Conservation (phyloP, 2,797 vertebrate species). For the Pipistrellus pygmaeus region DNA sequence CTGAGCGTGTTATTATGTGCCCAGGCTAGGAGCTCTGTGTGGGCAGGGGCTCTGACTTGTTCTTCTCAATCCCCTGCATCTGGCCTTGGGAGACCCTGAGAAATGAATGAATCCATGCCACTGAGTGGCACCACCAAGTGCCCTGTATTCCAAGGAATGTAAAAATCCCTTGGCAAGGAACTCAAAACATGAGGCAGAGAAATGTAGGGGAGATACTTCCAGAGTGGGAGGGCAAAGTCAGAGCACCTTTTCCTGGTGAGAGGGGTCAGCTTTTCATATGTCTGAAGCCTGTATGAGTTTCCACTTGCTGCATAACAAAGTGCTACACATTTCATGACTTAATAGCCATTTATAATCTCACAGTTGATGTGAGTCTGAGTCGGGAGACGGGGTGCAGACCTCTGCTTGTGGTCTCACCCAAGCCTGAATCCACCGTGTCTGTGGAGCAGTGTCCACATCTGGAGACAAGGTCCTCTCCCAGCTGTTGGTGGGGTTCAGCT, state of each 20-base stretch:
- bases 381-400: neutral
- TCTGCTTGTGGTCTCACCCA: too few relatives aligned
- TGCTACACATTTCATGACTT: neutral
- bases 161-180: neutral
- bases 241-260: neutral
- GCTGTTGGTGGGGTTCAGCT: neutral
- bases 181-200: neutral
- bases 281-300: neutral
- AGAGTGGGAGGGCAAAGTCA: neutral
- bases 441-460: neutral
- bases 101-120: neutral
- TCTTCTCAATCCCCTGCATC: neutral
- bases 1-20: rapidly evolving
- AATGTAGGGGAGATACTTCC: neutral
- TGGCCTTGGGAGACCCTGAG: neutral
- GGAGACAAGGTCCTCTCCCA: neutral
- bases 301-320: neutral
- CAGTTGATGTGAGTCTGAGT: neutral
- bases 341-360: neutral
- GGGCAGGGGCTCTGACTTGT: neutral
- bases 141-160: neutral
- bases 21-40: neutral
- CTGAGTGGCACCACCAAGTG: neutral
- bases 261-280: neutral
- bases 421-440: neutral